phyloP scores from a whole-genome alignment of 2,797 vertebrate genomes.

The Merluccius polli region DNA sequence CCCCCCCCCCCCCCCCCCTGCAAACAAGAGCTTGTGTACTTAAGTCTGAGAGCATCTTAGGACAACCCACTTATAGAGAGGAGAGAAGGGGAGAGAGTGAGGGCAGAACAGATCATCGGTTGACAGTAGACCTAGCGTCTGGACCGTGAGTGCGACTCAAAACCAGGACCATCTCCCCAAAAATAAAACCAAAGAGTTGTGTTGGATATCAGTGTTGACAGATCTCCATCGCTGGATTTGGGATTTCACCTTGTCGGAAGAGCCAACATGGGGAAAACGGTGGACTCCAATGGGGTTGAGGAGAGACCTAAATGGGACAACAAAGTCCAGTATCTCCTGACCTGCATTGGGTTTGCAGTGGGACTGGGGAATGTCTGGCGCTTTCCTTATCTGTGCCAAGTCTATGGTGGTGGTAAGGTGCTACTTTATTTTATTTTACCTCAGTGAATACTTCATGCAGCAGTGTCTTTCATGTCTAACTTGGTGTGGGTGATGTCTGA shows the following conservation, averaged over 20 bases:
- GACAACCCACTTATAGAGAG: neutral
- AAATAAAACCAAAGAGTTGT: too few relatives aligned
- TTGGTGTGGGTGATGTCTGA: neutral
- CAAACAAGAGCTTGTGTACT: neutral
- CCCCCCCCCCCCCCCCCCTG: neutral
- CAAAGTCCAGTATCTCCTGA: slow-evolving; percentile 85
- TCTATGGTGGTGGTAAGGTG: slow-evolving; percentile 85
- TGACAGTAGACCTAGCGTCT: neutral
- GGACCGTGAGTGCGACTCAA: too few relatives aligned
- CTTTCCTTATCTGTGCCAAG: slow-evolving; percentile 90
- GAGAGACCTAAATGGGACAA: slow-evolving; percentile 76
- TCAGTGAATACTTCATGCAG: neutral
- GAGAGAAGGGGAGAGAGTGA: neutral
- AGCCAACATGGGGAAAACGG: neutral
- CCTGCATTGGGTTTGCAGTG: slow-evolving; percentile 85
- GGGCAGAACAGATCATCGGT: neutral
- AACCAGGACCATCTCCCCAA: neutral
- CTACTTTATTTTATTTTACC: neutral
- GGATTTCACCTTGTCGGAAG: neutral
- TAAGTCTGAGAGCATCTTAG: neutral
- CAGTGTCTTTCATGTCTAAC: neutral
- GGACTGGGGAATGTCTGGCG: slow-evolving; percentile 91
- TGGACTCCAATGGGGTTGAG: slow-evolving; percentile 4
- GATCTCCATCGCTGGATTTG: neutral
- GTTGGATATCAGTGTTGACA: neutral